Base-by-base conservation (phyloP, 2,797 vertebrate species). In the Syngnathus acus region DNA sequence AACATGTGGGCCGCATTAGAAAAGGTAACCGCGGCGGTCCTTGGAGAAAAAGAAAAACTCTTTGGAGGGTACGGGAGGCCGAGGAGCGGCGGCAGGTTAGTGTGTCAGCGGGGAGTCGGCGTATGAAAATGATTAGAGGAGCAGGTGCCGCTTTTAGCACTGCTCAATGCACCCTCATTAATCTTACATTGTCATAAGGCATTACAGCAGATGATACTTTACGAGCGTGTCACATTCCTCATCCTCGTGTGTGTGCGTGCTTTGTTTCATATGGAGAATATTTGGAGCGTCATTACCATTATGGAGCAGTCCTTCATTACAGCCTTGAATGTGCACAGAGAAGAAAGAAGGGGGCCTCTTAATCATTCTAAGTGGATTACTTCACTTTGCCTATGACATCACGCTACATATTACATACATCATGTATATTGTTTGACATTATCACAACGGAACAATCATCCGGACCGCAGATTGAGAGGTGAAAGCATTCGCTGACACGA, bases 121-220 rank as follows among this genome's bases (percentile, higher is more conserved):
- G 55, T 57, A 94, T 95, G 94, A 92, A 89, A 90, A 89, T 92
- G 86, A 95, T 96, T 96, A 95, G 77, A 83, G 87, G 80, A 90
- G 87, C 91, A 92, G 91, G 91, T 91, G 89, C 89, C 89, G 85
- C 87, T 66, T 85, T 78, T 57, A 78, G 78, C 82, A 76, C 83
- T 65, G 73, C 85, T 40, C 79, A 85, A 81, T 71, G 76, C 77
- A 72, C 74, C 47, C 70, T 86, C 89, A 86, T 89, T 89, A 86
- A 90, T 89, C 88, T 87, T 84, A 77, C 74, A 77, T 83, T 88
- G 86, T 89, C 86, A 86, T 77, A 78, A 77, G 73, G 72, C 68
- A 74, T 88, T 88, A 82, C 78, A 72, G 70, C 83, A 80, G 84
- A 86, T 79, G 82, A 86, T 79, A 78, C 81, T 83, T 84, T 81